Evolutionary conservation across 2,797 vertebrate genomes (phyloP).

Genomic region (Crax fasciolata): DNA sequence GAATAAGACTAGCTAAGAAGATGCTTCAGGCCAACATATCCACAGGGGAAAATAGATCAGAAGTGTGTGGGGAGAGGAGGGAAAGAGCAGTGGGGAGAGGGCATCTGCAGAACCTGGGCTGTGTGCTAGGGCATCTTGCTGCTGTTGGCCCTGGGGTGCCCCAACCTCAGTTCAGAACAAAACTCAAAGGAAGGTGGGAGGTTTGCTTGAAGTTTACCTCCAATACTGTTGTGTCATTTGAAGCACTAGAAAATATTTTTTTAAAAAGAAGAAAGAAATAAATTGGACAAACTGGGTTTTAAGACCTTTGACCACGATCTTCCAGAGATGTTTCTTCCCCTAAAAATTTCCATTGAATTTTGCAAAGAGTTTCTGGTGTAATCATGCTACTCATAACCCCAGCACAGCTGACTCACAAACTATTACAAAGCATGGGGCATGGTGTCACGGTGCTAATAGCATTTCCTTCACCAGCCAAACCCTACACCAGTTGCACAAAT

Average conservation of each 20-base stretch:
- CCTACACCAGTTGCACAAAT: not conserved
- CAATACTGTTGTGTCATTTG: not conserved
- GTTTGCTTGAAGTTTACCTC: not conserved
- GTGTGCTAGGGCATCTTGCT: not conserved
- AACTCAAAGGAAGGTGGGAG: not conserved
- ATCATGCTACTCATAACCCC: not conserved
- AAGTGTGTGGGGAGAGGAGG: not conserved
- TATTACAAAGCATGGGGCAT: not conserved
- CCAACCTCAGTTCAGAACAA: not conserved
- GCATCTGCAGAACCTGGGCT: not conserved
- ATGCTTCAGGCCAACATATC: not conserved
- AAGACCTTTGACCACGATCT: not conserved
- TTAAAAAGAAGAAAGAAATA: not conserved
- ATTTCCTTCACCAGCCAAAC: not conserved
- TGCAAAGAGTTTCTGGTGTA: not conserved
- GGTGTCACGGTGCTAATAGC: not conserved
- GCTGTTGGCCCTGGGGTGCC: not conserved
- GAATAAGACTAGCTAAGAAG: not conserved
- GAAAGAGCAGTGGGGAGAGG: not conserved
- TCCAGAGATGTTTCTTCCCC: not conserved
- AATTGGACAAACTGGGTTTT: not conserved
- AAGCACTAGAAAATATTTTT: not conserved
- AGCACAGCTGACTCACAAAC: not conserved
- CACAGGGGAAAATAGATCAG: accelerated
- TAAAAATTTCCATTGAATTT: not conserved